phyloP scores from a whole-genome alignment of 2,113 vertebrate genomes.

The Rafetus swinhoei region DNA sequence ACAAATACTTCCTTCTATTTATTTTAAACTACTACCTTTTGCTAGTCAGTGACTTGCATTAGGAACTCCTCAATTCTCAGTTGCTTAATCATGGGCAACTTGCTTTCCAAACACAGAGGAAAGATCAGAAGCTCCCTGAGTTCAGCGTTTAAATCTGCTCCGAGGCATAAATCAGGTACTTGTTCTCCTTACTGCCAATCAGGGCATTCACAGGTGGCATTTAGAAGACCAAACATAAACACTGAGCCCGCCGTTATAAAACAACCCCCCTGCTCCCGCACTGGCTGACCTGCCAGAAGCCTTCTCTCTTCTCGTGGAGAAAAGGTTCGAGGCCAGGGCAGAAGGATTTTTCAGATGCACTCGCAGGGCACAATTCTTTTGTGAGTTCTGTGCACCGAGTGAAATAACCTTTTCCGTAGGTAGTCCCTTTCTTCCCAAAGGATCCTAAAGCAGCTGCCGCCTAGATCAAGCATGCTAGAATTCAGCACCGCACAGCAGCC shows the following conservation, averaged over 20 bases:
- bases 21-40: no score
- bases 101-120: fast-evolving
- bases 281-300: not conserved
- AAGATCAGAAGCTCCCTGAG: not conserved
- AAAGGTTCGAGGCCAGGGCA: not conserved
- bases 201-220: fast-evolving
- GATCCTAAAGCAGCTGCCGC: not conserved
- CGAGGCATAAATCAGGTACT: not conserved
- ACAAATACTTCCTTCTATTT: no score
- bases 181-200: not conserved
- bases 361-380: not conserved
- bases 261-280: fast-evolving
- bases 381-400: not conserved
- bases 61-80: fast-evolving
- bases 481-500: not conserved
- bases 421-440: not conserved
- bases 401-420: not conserved
- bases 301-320: not conserved
- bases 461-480: not conserved
- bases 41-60: not conserved
- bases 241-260: not conserved
- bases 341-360: not conserved
- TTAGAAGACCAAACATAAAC: not conserved
- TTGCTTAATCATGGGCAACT: not conserved
- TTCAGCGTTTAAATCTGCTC: fast-evolving